phyloP scores from a whole-genome alignment of 2,797 vertebrate genomes.

The Tapera naevia region DNA sequence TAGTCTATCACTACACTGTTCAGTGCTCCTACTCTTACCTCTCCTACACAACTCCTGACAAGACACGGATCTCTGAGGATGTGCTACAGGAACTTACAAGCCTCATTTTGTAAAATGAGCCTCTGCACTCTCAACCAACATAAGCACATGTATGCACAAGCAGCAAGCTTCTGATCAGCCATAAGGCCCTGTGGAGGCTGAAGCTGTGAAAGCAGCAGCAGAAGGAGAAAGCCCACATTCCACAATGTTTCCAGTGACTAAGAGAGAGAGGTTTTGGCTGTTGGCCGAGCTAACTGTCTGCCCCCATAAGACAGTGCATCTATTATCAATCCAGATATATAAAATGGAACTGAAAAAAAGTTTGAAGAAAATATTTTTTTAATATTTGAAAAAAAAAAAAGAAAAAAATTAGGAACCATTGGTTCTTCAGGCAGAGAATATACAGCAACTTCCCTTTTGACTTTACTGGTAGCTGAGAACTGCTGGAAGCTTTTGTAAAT shows the following conservation, averaged over 20 bases:
- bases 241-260: not conserved
- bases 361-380: not conserved
- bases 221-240: conserved; percentile 39
- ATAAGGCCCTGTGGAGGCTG: not conserved
- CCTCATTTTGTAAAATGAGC: not conserved
- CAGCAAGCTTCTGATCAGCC: conserved; percentile 1
- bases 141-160: not conserved
- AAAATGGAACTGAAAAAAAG: not conserved
- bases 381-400: not conserved
- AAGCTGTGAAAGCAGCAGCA: conserved; percentile 43
- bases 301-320: not conserved
- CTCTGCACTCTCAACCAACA: not conserved
- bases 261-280: conserved; percentile 1
- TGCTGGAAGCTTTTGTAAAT: not conserved
- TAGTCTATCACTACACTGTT: not conserved
- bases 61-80: not conserved
- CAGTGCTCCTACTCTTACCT: not conserved
- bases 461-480: not conserved
- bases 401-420: not conserved
- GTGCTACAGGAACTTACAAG: not conserved
- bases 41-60: conserved; percentile 28
- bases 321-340: not conserved
- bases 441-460: not conserved
- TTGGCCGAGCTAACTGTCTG: conserved; percentile 12
- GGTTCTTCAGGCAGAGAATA: not conserved